These are phyloP conservation scores for Leuciscus idus DNA, from an alignment of 2,113 vertebrate genomes.

Conservation along the genomic window DNA sequence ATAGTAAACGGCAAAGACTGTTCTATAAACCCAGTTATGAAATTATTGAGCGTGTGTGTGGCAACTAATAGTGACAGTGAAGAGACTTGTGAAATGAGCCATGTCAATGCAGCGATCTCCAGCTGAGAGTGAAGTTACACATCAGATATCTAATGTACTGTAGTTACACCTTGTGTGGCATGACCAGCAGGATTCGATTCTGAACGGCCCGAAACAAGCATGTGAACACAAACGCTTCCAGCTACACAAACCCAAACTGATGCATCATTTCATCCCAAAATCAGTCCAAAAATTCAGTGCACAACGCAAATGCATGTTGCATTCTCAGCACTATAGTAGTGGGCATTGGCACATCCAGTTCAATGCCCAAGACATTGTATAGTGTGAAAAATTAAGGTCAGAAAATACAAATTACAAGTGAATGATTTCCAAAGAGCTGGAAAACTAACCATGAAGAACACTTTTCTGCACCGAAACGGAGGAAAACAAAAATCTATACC, in stretches of 20 bases:
- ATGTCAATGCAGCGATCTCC: conserved; percentile 4
- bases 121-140: conserved; percentile 30
- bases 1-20: neutral
- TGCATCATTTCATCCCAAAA: neutral
- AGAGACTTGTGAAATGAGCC: conserved; percentile 33
- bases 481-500: neutral
- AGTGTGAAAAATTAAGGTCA: neutral
- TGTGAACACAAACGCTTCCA: neutral
- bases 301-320: too few relatives aligned
- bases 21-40: conserved; percentile 22
- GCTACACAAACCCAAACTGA: neutral
- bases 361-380: neutral
- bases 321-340: too few relatives aligned
- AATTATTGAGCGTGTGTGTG: neutral
- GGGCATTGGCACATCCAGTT: neutral
- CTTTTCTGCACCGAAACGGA: neutral
- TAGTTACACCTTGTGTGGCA: conserved; percentile 1
- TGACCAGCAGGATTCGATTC: neutral
- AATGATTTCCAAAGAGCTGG: neutral
- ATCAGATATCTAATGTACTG: neutral
- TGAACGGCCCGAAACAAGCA: neutral
- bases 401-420: neutral
- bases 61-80: neutral
- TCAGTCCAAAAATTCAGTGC: neutral
- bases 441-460: neutral